Conservation (phyloP, 1,140 invertebrate species). For the Drosophila pectinifera region DNA sequence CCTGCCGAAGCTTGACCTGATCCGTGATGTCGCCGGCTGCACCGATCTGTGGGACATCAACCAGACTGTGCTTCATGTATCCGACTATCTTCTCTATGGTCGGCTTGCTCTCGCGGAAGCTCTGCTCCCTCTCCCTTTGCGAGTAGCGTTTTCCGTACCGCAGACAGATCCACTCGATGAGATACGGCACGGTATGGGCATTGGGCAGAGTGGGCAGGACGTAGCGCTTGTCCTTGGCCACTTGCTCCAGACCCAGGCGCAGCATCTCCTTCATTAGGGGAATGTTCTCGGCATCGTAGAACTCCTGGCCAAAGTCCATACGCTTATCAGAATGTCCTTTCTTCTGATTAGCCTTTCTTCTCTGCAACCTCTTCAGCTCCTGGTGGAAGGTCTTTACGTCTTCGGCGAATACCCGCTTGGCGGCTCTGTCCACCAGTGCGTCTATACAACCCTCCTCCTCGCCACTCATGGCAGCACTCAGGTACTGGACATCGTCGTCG, state of each 20-base stretch:
- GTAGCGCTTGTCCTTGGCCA: constrained; percentile 52
- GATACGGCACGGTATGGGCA: constrained; percentile 55
- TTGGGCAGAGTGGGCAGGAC: constrained; percentile 65
- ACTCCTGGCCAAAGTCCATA: constrained; percentile 33
- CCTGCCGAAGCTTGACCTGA: background rate
- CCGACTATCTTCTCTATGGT: constrained; percentile 15
- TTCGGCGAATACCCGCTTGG: constrained; percentile 22
- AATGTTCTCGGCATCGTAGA: constrained; percentile 48
- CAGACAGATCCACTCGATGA: constrained; percentile 63
- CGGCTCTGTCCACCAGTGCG: constrained; percentile 31
- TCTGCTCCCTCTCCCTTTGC: constrained; percentile 9
- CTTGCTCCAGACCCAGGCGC: constrained; percentile 28
- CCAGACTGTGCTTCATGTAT: constrained; percentile 4
- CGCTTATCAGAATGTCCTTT: background rate
- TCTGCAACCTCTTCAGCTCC: constrained; percentile 12
- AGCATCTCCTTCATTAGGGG: constrained; percentile 57
- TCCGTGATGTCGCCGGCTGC: background rate
- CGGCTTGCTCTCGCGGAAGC: background rate
- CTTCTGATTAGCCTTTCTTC: background rate
- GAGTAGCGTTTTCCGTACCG: constrained; percentile 65
- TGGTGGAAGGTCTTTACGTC: constrained; percentile 27
- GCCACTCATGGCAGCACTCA: constrained; percentile 24
- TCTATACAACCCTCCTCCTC: constrained; percentile 8
- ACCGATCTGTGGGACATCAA: background rate
- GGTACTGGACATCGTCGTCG: constrained; percentile 46